These are phyloP conservation scores for Suncus etruscus DNA, from an alignment of 2,113 vertebrate genomes.

Conservation along the genomic window DNA sequence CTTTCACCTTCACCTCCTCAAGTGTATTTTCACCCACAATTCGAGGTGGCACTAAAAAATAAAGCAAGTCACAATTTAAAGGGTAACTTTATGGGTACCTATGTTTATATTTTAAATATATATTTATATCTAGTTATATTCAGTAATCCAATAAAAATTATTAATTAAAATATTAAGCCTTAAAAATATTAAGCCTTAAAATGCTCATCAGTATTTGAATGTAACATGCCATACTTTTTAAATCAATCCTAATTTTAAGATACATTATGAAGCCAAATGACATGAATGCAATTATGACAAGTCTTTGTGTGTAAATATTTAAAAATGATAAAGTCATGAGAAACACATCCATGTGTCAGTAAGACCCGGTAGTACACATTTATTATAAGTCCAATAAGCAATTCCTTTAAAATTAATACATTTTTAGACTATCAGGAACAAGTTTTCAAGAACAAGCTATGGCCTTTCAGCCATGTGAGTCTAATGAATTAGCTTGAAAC, in stretches of 20 bases:
- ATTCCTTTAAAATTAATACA: background rate
- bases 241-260: constrained; percentile 18
- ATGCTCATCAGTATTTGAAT: too few species aligned
- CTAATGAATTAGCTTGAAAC: background rate
- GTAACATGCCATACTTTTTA: background rate
- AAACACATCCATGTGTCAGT: background rate
- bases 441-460: background rate
- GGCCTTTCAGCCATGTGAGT: background rate
- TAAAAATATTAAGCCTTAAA: too few species aligned
- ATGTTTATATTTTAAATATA: too few species aligned
- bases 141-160: background rate
- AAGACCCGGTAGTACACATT: background rate
- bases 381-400: background rate
- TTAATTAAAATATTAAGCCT: too few species aligned
- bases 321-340: background rate
- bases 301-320: constrained; percentile 7
- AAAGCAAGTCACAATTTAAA: background rate
- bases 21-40: constrained; percentile 90
- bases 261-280: background rate
- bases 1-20: constrained; percentile 94
- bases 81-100: background rate
- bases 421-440: background rate
- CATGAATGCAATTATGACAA: constrained; percentile 14
- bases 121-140: background rate
- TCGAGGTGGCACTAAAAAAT: constrained; percentile 91